These are phyloP conservation scores for Loxodonta africana DNA, from an alignment of 2,113 vertebrate species.

Conservation along the genomic window DNA sequence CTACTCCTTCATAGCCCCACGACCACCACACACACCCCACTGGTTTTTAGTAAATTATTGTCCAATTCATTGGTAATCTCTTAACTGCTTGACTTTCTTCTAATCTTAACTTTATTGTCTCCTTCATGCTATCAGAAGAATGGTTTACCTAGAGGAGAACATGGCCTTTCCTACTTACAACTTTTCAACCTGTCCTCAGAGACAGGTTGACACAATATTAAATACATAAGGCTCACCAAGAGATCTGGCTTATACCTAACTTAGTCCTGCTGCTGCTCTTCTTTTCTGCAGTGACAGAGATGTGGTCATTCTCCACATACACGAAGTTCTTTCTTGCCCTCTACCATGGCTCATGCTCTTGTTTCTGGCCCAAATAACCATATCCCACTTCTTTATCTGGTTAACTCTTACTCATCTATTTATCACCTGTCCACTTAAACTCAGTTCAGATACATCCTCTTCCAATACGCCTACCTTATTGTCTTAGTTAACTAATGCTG, in stretches of 20 bases:
- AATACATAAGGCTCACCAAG: background rate
- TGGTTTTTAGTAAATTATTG: conserved; percentile 26
- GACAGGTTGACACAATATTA: background rate
- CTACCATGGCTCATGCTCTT: background rate
- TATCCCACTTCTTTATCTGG: background rate
- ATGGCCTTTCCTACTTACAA: background rate
- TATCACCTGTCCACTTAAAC: background rate
- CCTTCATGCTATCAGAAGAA: background rate
- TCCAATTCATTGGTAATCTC: background rate
- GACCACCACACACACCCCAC: background rate
- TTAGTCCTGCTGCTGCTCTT: background rate
- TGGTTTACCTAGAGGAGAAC: background rate
- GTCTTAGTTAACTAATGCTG: no score
- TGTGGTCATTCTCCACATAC: background rate
- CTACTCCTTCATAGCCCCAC: background rate
- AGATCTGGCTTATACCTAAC: background rate
- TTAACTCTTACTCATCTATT: background rate
- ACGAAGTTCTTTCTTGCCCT: conserved; percentile 21
- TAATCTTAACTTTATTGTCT: background rate
- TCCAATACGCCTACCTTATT: background rate
- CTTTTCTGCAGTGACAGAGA: background rate
- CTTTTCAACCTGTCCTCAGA: background rate
- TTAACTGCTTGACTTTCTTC: conserved; percentile 7
- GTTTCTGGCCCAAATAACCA: background rate
- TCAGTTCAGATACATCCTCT: background rate